Conservation (phyloP, 2,888 invertebrate species). For the Liodrosophila aerea region DNA sequence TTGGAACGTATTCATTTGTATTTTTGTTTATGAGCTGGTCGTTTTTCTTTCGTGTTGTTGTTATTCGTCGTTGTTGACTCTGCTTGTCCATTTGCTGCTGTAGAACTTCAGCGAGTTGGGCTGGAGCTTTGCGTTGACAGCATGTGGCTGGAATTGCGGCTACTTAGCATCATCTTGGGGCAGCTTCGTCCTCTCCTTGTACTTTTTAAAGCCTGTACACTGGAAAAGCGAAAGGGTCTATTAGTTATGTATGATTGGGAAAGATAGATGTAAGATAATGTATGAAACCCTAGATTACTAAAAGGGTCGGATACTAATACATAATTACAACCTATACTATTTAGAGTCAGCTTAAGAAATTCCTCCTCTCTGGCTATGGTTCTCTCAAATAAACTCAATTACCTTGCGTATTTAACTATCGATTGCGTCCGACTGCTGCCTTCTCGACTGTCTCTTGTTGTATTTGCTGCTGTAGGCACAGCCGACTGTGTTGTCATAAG, state of each 20-base stretch:
- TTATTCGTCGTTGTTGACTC: conserved; percentile 15
- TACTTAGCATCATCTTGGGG: conserved; percentile 65
- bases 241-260: too few species aligned
- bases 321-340: too few species aligned
- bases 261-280: too few species aligned
- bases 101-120: conserved; percentile 34
- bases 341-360: too few species aligned
- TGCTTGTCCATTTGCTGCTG: conserved; percentile 39
- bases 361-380: too few species aligned
- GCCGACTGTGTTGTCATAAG: conserved; percentile 68
- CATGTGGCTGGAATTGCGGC: conserved; percentile 71
- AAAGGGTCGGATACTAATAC: too few species aligned
- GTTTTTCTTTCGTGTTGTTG: conserved; percentile 18
- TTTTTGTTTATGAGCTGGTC: conserved; percentile 51
- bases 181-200: conserved; percentile 9
- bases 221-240: too few species aligned
- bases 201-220: too few species aligned
- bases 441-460: conserved; percentile 10
- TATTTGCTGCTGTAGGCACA: conserved; percentile 46
- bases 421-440: neutral
- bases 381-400: too few species aligned
- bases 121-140: conserved; percentile 59
- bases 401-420: conserved; percentile 2
- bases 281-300: too few species aligned
- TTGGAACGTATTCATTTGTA: conserved; percentile 19